A percentile compares a stretch with the other conserved stretches of the same genome.
These are phyloP conservation scores for Calephelis nemesis DNA, from an alignment of 1,140 invertebrate genomes.

Conservation along the genomic window DNA sequence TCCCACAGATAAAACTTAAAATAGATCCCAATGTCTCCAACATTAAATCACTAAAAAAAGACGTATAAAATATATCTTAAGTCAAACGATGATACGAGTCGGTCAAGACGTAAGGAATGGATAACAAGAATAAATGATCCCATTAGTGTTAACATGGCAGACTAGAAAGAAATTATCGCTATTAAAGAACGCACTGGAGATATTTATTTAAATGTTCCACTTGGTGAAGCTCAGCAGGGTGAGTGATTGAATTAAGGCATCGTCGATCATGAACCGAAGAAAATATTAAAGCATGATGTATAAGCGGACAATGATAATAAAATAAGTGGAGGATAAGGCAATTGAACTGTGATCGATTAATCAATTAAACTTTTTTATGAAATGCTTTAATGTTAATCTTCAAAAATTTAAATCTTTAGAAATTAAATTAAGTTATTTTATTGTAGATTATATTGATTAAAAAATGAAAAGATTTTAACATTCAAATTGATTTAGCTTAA, in stretches of 20 bases:
- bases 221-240: slow-evolving; percentile 46
- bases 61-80: slow-evolving; percentile 7
- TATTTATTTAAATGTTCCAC: slow-evolving; percentile 56
- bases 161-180: slow-evolving; percentile 49
- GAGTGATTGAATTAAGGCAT: slow-evolving; percentile 41
- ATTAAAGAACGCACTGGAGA: slow-evolving; percentile 43
- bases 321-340: too few relatives aligned
- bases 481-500: too few relatives aligned
- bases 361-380: too few relatives aligned
- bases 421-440: too few relatives aligned
- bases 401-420: too few relatives aligned
- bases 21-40: slow-evolving; percentile 2
- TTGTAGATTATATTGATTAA: too few relatives aligned
- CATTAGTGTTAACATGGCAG: slow-evolving; percentile 33
- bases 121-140: slow-evolving; percentile 25
- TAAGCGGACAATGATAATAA: too few relatives aligned
- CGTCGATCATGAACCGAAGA: slow-evolving; percentile 53
- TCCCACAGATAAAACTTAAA: not conserved
- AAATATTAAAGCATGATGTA: slow-evolving; percentile 20
- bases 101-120: slow-evolving; percentile 21
- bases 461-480: not conserved
- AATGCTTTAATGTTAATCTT: too few relatives aligned
- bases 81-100: slow-evolving; percentile 6
- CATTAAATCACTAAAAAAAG: slow-evolving; percentile 16
- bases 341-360: too few relatives aligned